phyloP scores from a whole-genome alignment of 1,140 invertebrate genomes.

The Aethina tumida region DNA sequence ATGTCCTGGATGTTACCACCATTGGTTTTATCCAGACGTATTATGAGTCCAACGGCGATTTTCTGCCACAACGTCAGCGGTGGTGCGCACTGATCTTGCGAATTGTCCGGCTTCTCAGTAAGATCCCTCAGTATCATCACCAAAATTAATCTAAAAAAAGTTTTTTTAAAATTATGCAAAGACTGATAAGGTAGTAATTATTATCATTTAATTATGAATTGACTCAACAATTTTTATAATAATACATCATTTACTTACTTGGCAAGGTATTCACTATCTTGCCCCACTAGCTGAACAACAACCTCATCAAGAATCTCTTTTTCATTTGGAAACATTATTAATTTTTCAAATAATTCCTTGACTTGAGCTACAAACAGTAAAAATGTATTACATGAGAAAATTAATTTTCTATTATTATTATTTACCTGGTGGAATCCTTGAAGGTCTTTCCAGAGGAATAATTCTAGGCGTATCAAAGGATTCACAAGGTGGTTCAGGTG shows the following conservation, averaged over 20 bases:
- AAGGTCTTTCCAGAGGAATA: constrained; percentile 16
- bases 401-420: constrained; percentile 3
- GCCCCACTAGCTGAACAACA: constrained; percentile 15
- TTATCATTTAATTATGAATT: not conserved
- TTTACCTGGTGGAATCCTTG: constrained; percentile 12
- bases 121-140: not conserved
- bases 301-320: constrained; percentile 17
- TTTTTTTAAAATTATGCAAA: not conserved
- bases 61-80: constrained; percentile 5
- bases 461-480: constrained; percentile 16
- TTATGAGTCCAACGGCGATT: not conserved
- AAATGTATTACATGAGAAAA: not conserved
- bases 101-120: too few species aligned
- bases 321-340: constrained; percentile 20
- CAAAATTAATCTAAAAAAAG: constrained; percentile 4
- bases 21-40: not conserved
- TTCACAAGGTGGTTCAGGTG: too few species aligned
- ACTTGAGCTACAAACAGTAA: constrained; percentile 20
- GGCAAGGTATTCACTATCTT: constrained; percentile 13
- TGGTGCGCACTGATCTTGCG: too few species aligned
- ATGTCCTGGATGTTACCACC: not conserved
- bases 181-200: not conserved
- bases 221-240: not conserved
- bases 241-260: constrained; percentile 14
- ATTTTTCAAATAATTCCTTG: constrained; percentile 15